Conservation (phyloP, 2,888 invertebrate genomes). For the Phasia obesa region DNA sequence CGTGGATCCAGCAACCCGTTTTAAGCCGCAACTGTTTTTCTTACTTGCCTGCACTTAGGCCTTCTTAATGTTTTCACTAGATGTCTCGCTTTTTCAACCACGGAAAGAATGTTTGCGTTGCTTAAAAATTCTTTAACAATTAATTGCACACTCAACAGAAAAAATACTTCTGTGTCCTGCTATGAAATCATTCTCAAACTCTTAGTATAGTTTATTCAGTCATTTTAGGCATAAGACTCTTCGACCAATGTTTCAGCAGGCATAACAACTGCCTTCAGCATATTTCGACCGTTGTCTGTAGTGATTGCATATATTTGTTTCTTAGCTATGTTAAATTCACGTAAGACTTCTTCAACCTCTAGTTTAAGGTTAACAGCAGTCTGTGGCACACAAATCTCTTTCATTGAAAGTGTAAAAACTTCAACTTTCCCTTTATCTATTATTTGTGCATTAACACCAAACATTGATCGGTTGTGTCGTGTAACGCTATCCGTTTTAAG, state of each 20-base stretch:
- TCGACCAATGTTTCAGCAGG: neutral
- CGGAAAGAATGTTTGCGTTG: neutral
- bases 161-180: neutral
- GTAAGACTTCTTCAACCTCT: constrained; percentile 13
- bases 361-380: neutral
- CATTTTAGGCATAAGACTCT: neutral
- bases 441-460: constrained; percentile 24
- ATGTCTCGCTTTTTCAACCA: neutral
- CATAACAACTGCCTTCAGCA: constrained; percentile 11
- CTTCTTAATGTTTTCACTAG: constrained; percentile 7
- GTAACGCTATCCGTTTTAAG: neutral
- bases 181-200: neutral
- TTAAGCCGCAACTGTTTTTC: neutral
- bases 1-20: neutral
- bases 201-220: neutral
- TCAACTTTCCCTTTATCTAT: constrained; percentile 20
- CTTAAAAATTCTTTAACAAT: neutral
- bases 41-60: neutral
- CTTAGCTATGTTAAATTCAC: neutral
- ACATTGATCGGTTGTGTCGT: neutral
- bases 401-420: constrained; percentile 33
- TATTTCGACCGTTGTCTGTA: constrained; percentile 16
- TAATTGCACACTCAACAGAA: neutral
- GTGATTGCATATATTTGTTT: constrained; percentile 25
- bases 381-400: constrained; percentile 22